These are phyloP conservation scores for Caerostris extrusa DNA, from an alignment of 1,140 invertebrate species.

Conservation along the genomic window DNA sequence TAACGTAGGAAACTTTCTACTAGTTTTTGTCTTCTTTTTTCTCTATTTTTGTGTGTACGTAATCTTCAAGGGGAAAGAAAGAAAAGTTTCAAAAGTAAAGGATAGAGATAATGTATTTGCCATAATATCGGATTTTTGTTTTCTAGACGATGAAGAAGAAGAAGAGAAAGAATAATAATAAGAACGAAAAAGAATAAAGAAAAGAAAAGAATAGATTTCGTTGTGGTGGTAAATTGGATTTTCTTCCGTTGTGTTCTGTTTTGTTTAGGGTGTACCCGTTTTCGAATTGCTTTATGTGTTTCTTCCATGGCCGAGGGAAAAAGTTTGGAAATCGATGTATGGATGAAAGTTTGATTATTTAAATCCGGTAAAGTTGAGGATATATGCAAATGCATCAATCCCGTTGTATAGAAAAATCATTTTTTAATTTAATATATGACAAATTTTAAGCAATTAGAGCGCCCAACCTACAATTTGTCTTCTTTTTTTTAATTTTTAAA, in stretches of 20 bases:
- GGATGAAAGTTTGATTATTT: neutral
- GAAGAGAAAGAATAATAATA: too few relatives aligned
- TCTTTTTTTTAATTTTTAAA: too few relatives aligned
- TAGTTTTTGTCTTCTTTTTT: neutral
- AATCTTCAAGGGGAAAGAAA: neutral
- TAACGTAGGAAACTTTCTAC: neutral
- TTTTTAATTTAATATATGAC: too few relatives aligned
- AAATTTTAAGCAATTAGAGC: too few relatives aligned
- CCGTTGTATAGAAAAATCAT: too few relatives aligned
- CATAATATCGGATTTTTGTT: constrained; percentile 3
- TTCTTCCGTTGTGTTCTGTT: neutral
- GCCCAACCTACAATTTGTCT: too few relatives aligned
- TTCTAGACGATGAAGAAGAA: neutral
- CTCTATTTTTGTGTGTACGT: neutral
- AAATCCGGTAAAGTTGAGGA: neutral
- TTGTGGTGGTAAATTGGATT: neutral
- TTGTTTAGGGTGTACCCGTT: neutral
- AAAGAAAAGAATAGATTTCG: neutral
- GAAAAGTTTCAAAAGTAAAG: neutral
- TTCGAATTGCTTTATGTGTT: neutral
- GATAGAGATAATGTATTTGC: neutral
- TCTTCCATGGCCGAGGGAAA: neutral
- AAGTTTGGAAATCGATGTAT: neutral
- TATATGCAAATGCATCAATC: too few relatives aligned
- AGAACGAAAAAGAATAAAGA: too few relatives aligned